Base-by-base conservation (phyloP, 2,888 invertebrate genomes). In the Cephus pulcher region DNA sequence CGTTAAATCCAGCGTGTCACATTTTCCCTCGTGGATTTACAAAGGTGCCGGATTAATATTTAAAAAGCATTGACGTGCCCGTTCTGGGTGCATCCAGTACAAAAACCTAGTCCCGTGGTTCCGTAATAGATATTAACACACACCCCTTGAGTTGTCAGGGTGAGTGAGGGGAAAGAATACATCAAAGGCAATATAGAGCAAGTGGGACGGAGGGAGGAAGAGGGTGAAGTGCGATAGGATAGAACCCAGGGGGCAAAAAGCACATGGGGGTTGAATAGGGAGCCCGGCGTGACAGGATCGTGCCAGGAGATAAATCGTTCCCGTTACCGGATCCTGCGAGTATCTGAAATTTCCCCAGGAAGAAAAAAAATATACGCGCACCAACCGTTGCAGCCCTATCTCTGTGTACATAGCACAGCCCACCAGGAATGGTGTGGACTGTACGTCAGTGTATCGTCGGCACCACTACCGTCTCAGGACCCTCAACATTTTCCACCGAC, bases 81-180 rank as follows among this genome's bases (percentile, higher is more conserved):
- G 40, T 40, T 15, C 15, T 15, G 40, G 40, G 34, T 23, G 37
- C 56, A 75, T 34, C 34, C 33, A 4, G 69, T 74, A 74, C 56
- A 82, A 79, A 81, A 80, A 81, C 71, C 82, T 83, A 86, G 85
- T 88, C 83, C 83, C 77, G 78, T 73, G 56, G 76, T 75, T 78
- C 79, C 80, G 85, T 83, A 86, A 86, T 83, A 85, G 84, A 87
- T 86, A 87, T 86, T 84, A 86, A 86, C 85, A 83, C 84, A 80
- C 83, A 81, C 83, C 80, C 30, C 80, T 80, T 69, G 82, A 76
- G 82, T 74, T 80, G 83, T 75, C 76, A 75, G 34, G 75, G 15
- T 37, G 40, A 40, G 40, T 15, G 40, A 40, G 15, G 15, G 40
- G 15, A 40, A 40, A 15, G 40, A 40, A 40, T 40, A 40, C 15